Base-by-base conservation (phyloP, 2,797 vertebrate species). In the Enoplosus armatus region DNA sequence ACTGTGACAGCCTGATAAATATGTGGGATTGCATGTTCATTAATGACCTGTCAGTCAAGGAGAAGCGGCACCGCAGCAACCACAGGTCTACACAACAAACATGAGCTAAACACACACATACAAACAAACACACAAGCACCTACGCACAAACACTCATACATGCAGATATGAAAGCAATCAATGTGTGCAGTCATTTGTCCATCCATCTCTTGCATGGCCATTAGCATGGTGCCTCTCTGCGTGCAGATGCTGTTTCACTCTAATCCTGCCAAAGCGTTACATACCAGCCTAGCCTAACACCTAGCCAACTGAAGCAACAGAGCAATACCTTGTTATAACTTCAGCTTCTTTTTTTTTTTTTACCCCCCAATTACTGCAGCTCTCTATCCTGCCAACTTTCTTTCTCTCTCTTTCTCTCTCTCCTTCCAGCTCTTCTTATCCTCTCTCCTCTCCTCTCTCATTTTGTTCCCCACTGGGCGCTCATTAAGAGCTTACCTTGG, bases 401-500 rank as follows among this genome's bases (percentile, higher is more conserved):
- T 79, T 47, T 47, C n/a, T 66, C 27, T 54, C 26, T 50, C 31
- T 22, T 2, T 39, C 27, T 31, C 22, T 66, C 59, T 67, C 18
- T 76, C 59, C 58, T 41, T 56, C 71, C 62, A 53, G 39, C 78
- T 76, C 50, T 37, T 82, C 65, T 72, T 62, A 70, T 75, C 60
- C 62, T 68, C 54, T 50, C 64, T 58, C 47, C 63, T 80, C 76
- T 80, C 63, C 41, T 31, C 59, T 82, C 72, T 87, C 74, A 71
- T 87, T 85, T 80, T 83, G 78, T 73, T 77, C 55, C 81, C 69
- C 67, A 45, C 76, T 68, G 72, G 84, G 84, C 47, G 61, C 86
- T 92, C 90, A 92, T 90, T 92, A 86, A 82, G 56, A 74, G 82
- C 83, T 87, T 80, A 85, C 63, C 64, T 83, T 89, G 86, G 83